A percentile compares a stretch with the other conserved stretches of the same genome.
These are phyloP conservation scores for Bimastos eiseni DNA, from an alignment of 2,888 invertebrate genomes.

Conservation along the genomic window DNA sequence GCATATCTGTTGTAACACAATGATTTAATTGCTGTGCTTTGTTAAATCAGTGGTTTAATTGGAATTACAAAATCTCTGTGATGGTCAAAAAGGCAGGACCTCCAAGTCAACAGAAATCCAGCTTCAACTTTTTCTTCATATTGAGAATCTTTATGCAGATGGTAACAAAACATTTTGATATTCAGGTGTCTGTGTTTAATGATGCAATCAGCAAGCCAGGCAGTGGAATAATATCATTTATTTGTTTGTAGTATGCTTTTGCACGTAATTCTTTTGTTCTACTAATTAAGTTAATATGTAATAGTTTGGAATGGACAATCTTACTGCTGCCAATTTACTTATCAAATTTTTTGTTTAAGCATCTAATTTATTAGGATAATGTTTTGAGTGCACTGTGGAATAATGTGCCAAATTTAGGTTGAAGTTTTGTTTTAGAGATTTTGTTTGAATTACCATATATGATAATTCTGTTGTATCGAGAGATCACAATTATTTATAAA, in stretches of 20 bases:
- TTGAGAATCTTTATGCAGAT: not conserved
- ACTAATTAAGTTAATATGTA: not conserved
- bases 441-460: not conserved
- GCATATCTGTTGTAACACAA: no score
- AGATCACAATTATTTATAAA: not conserved
- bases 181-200: not conserved
- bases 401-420: not conserved
- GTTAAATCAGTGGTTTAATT: not conserved
- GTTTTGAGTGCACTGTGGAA: not conserved
- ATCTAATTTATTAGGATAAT: conserved; percentile 13
- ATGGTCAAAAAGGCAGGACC: not conserved
- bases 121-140: not conserved
- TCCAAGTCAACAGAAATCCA: not conserved
- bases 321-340: not conserved
- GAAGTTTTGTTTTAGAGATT: not conserved
- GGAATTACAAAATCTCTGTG: not conserved
- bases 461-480: not conserved
- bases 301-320: not conserved
- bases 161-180: not conserved
- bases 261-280: not conserved
- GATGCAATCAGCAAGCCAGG: not conserved
- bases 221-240: not conserved
- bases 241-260: not conserved
- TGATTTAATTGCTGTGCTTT: not conserved
- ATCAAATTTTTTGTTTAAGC: not conserved